phyloP scores from a whole-genome alignment of 2,797 vertebrate species.

The Danionella dracula region DNA sequence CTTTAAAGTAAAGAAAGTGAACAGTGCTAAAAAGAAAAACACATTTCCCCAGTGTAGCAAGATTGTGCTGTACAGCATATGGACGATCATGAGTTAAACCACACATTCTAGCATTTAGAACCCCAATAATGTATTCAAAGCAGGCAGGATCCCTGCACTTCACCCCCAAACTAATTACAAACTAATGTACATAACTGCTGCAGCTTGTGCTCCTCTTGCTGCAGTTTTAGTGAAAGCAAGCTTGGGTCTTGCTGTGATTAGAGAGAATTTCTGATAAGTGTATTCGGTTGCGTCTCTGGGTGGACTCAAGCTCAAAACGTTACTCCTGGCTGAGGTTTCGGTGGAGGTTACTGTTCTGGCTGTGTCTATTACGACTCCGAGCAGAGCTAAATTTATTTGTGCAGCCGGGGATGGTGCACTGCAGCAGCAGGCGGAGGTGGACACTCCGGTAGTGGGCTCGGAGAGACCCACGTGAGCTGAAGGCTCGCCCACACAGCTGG shows the following conservation, averaged over 20 bases:
- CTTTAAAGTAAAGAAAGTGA: background rate
- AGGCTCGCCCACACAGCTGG: conserved; percentile 92
- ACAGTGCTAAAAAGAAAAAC: conserved; percentile 8
- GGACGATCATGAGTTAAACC: background rate
- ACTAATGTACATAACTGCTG: too few species aligned
- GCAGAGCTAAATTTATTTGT: conserved; percentile 93
- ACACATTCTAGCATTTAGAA: too few species aligned
- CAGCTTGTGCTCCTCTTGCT: too few species aligned
- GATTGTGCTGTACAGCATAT: background rate
- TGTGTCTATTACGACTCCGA: conserved; percentile 91
- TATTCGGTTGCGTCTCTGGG: too few species aligned
- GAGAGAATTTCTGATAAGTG: background rate
- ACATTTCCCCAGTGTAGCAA: conserved; percentile 11
- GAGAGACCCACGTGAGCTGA: conserved; percentile 95
- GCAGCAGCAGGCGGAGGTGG: conserved; percentile 90
- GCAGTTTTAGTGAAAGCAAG: too few species aligned
- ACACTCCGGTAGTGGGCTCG: conserved; percentile 96
- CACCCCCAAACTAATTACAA: too few species aligned
- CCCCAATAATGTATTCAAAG: background rate
- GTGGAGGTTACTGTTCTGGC: conserved; percentile 98
- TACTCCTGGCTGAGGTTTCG: conserved; percentile 69
- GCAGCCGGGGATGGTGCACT: conserved; percentile 92
- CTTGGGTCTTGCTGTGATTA: too few species aligned
- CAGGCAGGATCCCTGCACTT: too few species aligned
- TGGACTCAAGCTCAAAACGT: background rate